These are phyloP conservation scores for Aramus guarauna DNA, from an alignment of 2,113 vertebrate species.

Conservation along the genomic window DNA sequence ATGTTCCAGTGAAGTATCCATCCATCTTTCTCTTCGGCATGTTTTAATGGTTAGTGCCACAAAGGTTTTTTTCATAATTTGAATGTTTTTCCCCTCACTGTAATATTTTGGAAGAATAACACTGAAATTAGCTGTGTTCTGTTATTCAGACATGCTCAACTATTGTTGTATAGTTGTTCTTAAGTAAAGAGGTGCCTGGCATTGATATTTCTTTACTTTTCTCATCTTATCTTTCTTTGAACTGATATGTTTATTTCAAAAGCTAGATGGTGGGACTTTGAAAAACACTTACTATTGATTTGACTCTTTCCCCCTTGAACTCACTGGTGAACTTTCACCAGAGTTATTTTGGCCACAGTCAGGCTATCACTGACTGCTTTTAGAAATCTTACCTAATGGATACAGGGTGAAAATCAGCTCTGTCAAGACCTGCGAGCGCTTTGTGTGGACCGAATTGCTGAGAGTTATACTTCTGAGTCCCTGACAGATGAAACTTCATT, in stretches of 20 bases:
- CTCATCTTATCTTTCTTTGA: not conserved
- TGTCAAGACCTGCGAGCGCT: not conserved
- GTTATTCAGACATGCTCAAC: not conserved
- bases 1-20: not conserved
- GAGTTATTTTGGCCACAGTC: not conserved
- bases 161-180: not conserved
- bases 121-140: not conserved
- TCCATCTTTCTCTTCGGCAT: slow-evolving; percentile 1
- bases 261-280: not conserved
- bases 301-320: not conserved
- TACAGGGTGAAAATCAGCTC: not conserved
- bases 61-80: not conserved
- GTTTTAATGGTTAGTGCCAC: not conserved
- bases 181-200: not conserved
- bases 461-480: not conserved
- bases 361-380: not conserved
- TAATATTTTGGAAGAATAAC: not conserved
- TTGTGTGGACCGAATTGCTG: not conserved
- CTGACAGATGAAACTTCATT: not conserved
- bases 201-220: not conserved
- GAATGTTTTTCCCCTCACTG: not conserved
- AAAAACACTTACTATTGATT: not conserved
- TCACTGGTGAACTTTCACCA: not conserved
- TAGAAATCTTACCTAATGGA: not conserved
- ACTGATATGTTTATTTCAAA: not conserved